phyloP scores from a whole-genome alignment of 2,888 invertebrate genomes.

The Philopedon plagiatum region DNA sequence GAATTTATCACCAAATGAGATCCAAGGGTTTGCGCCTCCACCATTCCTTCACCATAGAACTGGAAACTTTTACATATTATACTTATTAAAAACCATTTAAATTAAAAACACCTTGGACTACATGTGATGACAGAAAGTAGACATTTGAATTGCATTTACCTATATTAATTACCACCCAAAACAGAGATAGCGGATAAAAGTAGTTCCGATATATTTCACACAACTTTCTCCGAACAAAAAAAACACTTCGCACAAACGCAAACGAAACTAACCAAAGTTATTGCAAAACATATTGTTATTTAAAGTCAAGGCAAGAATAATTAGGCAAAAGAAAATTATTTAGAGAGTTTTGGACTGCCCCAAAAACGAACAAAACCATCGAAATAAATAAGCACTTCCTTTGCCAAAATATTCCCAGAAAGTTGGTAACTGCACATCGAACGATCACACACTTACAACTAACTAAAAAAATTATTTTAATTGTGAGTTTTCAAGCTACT shows the following conservation, averaged over 20 bases:
- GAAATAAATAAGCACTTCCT: background rate
- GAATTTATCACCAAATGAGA: background rate
- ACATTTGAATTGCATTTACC: background rate
- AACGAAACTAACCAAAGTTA: too few relatives aligned
- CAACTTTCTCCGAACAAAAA: too few relatives aligned
- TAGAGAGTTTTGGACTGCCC: too few relatives aligned
- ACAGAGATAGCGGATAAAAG: too few relatives aligned
- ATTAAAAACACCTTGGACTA: background rate
- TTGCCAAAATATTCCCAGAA: background rate
- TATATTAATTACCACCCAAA: too few relatives aligned
- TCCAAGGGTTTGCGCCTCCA: background rate
- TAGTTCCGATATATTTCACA: too few relatives aligned
- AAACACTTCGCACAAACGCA: too few relatives aligned
- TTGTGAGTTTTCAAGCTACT: constrained; percentile 61
- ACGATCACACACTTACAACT: background rate
- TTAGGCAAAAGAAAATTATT: too few relatives aligned
- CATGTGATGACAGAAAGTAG: background rate
- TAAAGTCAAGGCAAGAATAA: too few relatives aligned
- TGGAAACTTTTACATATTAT: background rate
- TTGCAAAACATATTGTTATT: too few relatives aligned
- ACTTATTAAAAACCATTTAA: too few relatives aligned
- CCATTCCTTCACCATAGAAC: background rate
- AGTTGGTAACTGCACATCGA: background rate
- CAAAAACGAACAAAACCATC: too few relatives aligned
- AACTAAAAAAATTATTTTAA: background rate